These are phyloP conservation scores for Mactromeris polynyma DNA, from an alignment of 2,888 invertebrate species.

Conservation along the genomic window DNA sequence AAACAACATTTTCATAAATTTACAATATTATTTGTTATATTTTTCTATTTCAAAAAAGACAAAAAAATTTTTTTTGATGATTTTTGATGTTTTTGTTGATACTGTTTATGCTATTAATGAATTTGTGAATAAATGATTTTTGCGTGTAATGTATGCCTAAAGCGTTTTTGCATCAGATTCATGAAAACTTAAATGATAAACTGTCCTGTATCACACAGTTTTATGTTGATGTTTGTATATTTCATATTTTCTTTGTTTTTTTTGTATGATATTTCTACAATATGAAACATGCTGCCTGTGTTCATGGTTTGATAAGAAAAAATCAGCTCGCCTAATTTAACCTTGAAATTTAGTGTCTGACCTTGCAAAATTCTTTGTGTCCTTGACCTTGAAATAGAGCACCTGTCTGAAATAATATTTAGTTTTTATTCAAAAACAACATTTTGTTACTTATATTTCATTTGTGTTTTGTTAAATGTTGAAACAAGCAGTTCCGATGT, in stretches of 20 bases:
- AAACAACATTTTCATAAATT: constrained; percentile 1
- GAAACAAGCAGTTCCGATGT: not conserved
- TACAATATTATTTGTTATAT: not conserved
- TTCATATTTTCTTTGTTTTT: not conserved
- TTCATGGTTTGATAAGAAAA: not conserved
- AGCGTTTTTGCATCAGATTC: not conserved
- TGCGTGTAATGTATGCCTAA: not conserved
- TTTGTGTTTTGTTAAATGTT: too few species aligned
- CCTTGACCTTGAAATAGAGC: too few species aligned
- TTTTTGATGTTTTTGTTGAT: constrained; percentile 9
- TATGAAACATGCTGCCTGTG: constrained; percentile 10
- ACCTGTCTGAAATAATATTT: too few species aligned
- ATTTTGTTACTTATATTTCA: too few species aligned
- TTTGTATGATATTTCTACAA: constrained; percentile 10
- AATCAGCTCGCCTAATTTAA: too few species aligned
- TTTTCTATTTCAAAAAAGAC: constrained; percentile 11
- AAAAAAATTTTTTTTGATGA: not conserved
- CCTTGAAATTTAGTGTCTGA: too few species aligned
- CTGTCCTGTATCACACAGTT: not conserved
- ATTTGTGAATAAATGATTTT: not conserved
- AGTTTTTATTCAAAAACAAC: too few species aligned
- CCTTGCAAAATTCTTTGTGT: too few species aligned
- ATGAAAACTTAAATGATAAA: not conserved
- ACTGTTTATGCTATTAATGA: constrained; percentile 5
- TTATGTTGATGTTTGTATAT: not conserved